Base-by-base conservation (phyloP, 1,140 invertebrate species). In the Physella acuta region DNA sequence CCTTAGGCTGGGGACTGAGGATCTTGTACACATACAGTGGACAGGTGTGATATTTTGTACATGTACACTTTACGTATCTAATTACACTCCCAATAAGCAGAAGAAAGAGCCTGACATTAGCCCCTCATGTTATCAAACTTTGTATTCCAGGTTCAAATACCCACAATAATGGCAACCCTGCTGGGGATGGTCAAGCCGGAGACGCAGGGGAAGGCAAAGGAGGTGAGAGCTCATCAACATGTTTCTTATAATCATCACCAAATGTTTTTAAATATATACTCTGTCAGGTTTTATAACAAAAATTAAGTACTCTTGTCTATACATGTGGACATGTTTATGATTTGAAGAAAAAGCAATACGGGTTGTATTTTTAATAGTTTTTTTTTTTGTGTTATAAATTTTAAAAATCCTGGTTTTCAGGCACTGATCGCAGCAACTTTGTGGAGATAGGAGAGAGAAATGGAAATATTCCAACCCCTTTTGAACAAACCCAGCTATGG, bases 121-220 rank as follows among this genome's bases (percentile, higher is more conserved):
- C n/a, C n/a, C n/a, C n/a, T n/a, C n/a, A n/a, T n/a, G n/a, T n/a
- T n/a, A n/a, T n/a, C n/a, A n/a, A n/a, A n/a, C n/a, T n/a, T n/a
- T n/a, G n/a, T n/a, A n/a, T n/a, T n/a, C n/a, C n/a, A 82, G 82
- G 84, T 52, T 84, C 83, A 3, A 85, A 85, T 72, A 82, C 78
- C 17, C 84, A 85, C 70, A 81, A 84, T 49, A 85, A 85, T 71
- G 75, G 74, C 36, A 62, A 71, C 16, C 75, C 75, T 37, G 79
- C 66, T 55, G 81, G 82, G 11, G 83, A 84, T 73, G 84, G 83
- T 2, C 80, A 84, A 55, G 75, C 80, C 11, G 83, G 81, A 3
- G 77, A 78, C 73, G 82, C 78, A 67, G 84, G 84, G 20, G 81
- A 83, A 65, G 82, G 83, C 4, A 78, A 75, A 66, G 73, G 59